Conservation (phyloP, 2,888 invertebrate species). For the Aquatica leii region DNA sequence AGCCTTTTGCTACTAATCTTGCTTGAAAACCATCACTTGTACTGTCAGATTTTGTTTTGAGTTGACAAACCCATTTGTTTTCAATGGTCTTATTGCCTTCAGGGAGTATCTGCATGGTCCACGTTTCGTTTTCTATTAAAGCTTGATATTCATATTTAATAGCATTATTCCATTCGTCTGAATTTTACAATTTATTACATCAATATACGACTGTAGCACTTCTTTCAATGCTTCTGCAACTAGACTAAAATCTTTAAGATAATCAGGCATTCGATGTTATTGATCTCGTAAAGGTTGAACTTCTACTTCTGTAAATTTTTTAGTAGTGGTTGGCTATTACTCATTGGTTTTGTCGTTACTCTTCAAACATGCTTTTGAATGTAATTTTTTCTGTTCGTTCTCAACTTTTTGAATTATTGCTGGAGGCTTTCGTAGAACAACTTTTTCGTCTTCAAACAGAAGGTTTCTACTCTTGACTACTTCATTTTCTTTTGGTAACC, state of each 20-base stretch:
- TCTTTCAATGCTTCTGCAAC: not conserved
- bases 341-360: not conserved
- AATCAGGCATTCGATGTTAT: not conserved
- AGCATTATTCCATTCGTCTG: conserved; percentile 28
- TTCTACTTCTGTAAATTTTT: not conserved
- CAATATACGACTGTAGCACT: conserved; percentile 6
- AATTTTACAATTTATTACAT: conserved; percentile 11
- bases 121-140: conserved; percentile 50
- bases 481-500: conserved; percentile 5
- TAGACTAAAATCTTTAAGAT: not conserved
- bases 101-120: conserved; percentile 43
- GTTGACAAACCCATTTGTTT: conserved; percentile 27
- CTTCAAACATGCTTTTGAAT: not conserved
- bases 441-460: not conserved
- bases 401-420: not conserved
- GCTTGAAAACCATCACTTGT: conserved; percentile 32
- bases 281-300: not conserved
- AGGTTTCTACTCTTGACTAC: not conserved
- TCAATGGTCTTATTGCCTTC: conserved; percentile 41
- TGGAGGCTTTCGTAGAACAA: not conserved
- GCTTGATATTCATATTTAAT: conserved; percentile 47
- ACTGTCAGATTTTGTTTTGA: not conserved
- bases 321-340: not conserved
- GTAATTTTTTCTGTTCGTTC: too few relatives aligned
- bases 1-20: conserved; percentile 48